Percentiles rank a stretch among this genome's conserved stretches.
phyloP scores from a whole-genome alignment of 2,888 invertebrate genomes.

The Orthosia incerta region DNA sequence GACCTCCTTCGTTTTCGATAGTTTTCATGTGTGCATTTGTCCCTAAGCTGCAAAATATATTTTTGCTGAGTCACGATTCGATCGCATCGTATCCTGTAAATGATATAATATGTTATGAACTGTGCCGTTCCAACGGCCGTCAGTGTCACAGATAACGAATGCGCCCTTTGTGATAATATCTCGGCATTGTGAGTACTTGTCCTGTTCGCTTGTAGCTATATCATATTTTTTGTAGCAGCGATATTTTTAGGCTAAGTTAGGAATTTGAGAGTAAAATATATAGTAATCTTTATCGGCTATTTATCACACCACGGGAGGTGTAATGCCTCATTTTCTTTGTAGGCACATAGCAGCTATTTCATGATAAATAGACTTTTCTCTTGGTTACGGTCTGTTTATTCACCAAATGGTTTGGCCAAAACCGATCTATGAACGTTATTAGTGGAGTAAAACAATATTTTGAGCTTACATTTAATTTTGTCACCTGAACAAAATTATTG shows the following conservation, averaged over 20 bases:
- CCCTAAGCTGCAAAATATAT: not conserved
- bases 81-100: conserved; percentile 54
- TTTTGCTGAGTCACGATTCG: conserved; percentile 20
- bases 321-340: conserved; percentile 11
- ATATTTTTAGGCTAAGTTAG: conserved; percentile 15
- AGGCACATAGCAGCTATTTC: not conserved
- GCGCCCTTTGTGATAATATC: conserved; percentile 77
- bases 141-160: conserved; percentile 75
- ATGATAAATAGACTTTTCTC: not conserved
- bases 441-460: not conserved
- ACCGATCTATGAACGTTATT: not conserved
- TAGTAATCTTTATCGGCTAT: not conserved
- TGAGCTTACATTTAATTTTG: not conserved
- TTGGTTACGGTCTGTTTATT: too few species aligned
- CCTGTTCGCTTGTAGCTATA: conserved; percentile 24
- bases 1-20: too few species aligned
- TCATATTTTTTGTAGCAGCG: conserved; percentile 34
- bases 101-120: conserved; percentile 55
- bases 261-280: not conserved
- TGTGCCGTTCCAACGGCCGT: conserved; percentile 64
- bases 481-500: not conserved
- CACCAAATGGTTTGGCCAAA: not conserved
- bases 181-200: conserved; percentile 52
- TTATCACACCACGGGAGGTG: not conserved
- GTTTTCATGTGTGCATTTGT: too few species aligned